These are phyloP conservation scores for Pseudorhiza aurosa DNA, from an alignment of 30 jellyfish, hydroid and myxozoan genomes.

Conservation along the genomic window DNA sequence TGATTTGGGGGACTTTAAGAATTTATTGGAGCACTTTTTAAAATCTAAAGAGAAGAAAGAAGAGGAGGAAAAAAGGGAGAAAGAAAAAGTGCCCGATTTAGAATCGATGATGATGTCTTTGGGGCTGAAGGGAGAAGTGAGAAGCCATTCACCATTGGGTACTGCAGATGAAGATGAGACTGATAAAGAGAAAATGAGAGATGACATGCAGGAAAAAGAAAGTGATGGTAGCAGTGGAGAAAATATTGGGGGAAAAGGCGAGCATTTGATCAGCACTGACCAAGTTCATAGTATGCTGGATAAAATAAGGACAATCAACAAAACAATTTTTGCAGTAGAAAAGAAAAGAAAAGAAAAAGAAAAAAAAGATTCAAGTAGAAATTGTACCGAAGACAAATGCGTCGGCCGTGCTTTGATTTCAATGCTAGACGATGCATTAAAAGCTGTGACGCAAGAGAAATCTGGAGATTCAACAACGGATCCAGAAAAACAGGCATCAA, in stretches of 20 bases:
- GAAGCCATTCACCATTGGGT: constrained; percentile 9
- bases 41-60: constrained; percentile 1
- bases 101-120: constrained; percentile 10
- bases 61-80: background rate
- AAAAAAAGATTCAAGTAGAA: background rate
- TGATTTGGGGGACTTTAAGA: constrained; percentile 3
- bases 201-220: background rate
- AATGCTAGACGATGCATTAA: constrained; percentile 54
- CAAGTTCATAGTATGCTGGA: constrained; percentile 63
- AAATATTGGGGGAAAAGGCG: background rate
- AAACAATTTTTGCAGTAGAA: constrained; percentile 23
- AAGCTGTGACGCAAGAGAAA: constrained; percentile 54
- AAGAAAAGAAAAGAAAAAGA: constrained; percentile 28
- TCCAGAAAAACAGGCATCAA: background rate
- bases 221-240: background rate
- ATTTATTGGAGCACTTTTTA: background rate
- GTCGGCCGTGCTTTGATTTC: constrained; percentile 58
- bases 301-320: constrained; percentile 30
- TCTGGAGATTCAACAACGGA: background rate
- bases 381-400: constrained; percentile 37
- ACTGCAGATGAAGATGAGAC: constrained; percentile 33
- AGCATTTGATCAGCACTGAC: background rate
- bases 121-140: background rate
- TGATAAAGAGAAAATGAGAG: constrained; percentile 8
- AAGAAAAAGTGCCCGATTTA: constrained; percentile 1